Evolutionary conservation across 2,888 invertebrate genomes (phyloP), one percentile per base, ranked within the genome.

Genomic region (Mythimna pallens): DNA sequence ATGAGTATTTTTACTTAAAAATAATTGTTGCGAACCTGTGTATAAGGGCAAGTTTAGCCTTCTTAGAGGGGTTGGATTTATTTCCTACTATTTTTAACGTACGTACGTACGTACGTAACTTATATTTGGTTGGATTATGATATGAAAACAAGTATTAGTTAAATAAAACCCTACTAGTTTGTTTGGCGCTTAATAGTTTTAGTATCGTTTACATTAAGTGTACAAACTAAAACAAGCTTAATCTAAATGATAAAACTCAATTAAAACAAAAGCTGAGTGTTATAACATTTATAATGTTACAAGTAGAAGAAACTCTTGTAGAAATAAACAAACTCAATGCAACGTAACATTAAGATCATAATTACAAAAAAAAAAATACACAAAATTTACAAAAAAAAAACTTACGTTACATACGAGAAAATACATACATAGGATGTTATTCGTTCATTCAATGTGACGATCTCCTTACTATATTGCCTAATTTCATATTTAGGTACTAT

Each of bases 271-370:
- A 20, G n/a, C 36, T 61, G 10, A 65, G 55, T 47, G 70, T 82
- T 70, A 80, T 76, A 84, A 84, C 84, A 82, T 84, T 77, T 87
- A 76, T 87, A 83, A 81, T 89, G 81, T 84, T 86, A 84, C 78
- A 85, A 86, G 87, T 84, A 86, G 84, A 88, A 85, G 86, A 84
- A 87, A 84, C 80, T 70, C 65, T 70, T 78, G 80, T 84, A 83
- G 81, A 83, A 85, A 84, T 85, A 85, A 87, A 86, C 81, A 78
- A 86, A 86, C 80, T 81, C 83, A 82, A 81, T 87, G 87, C 74
- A 87, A 83, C 86, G 85, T 73, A 86, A 79, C 78, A 76, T 74
- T 81, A 87, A 82, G 79, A 78, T 52, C 70, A 77, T 82, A 83
- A 64, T 80, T 86, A 87, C 76, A 86, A 82, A 82, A 84, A 82